These are phyloP conservation scores for Acomys russatus DNA, from an alignment of 2,797 vertebrate genomes.

Conservation along the genomic window DNA sequence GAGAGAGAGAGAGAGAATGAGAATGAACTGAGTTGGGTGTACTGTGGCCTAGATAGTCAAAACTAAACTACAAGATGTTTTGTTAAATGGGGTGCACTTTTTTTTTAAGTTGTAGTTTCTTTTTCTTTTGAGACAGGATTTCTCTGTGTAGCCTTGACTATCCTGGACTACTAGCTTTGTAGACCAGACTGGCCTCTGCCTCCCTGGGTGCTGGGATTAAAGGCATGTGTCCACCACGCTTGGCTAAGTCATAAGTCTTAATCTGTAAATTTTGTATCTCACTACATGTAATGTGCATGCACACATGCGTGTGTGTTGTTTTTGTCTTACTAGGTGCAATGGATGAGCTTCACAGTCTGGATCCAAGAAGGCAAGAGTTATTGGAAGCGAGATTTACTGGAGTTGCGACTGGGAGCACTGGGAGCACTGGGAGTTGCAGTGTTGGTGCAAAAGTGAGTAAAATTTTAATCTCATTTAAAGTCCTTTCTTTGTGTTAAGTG, in stretches of 20 bases:
- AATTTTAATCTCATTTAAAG: slow-evolving; percentile 51
- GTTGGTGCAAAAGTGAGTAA: slow-evolving; percentile 97
- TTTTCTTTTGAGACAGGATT: too few species aligned
- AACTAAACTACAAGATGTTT: slow-evolving; percentile 60
- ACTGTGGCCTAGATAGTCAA: background rate
- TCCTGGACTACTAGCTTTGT: too few species aligned
- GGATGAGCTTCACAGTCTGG: slow-evolving; percentile 99
- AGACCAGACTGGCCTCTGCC: too few species aligned
- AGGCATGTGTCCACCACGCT: too few species aligned
- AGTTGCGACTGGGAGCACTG: slow-evolving; percentile 97
- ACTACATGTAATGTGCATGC: background rate
- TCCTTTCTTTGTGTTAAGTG: slow-evolving; percentile 34
- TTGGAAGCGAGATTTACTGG: slow-evolving; percentile 98
- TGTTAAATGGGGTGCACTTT: slow-evolving; percentile 17
- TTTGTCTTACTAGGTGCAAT: slow-evolving; percentile 92
- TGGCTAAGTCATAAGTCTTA: background rate
- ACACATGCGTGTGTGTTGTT: background rate
- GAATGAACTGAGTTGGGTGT: slow-evolving; percentile 9
- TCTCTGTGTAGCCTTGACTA: too few species aligned
- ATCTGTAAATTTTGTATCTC: slow-evolving; percentile 44
- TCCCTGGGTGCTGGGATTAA: too few species aligned
- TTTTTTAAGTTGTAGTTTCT: slow-evolving; percentile 10
- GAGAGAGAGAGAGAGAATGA: too few species aligned
- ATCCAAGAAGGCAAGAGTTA: slow-evolving; percentile 99
- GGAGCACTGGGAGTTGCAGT: slow-evolving; percentile 98